These are phyloP conservation scores for Peromyscus melanophrys DNA, from an alignment of 2,797 vertebrate genomes.

Conservation along the genomic window DNA sequence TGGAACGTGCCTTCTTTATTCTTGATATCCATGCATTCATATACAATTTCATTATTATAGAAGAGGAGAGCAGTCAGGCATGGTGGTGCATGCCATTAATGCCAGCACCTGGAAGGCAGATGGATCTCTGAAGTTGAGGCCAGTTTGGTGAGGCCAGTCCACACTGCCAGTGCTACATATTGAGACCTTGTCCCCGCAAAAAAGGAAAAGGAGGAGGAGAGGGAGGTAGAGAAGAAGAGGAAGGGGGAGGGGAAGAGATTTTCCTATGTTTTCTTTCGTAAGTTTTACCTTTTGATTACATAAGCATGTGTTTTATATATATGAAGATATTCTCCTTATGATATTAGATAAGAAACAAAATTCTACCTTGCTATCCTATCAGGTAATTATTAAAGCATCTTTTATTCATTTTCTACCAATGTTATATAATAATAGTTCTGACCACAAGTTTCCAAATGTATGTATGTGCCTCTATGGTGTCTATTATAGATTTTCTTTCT, in stretches of 20 bases:
- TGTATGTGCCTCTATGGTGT: neutral
- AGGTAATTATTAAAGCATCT: neutral
- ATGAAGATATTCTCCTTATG: slow-evolving; percentile 36
- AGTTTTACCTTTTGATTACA: slow-evolving; percentile 57
- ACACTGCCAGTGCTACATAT: neutral
- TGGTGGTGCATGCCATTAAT: neutral
- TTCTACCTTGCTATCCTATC: neutral
- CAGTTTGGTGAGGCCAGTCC: neutral
- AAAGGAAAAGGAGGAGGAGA: too few relatives aligned
- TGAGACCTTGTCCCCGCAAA: neutral
- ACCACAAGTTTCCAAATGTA: neutral
- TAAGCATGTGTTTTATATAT: neutral
- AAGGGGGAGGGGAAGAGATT: neutral
- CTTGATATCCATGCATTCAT: neutral
- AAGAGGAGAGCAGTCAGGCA: neutral
- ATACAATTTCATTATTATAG: neutral
- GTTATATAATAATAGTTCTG: slow-evolving; percentile 7
- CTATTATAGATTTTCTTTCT: neutral
- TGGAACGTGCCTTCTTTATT: neutral
- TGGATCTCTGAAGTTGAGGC: neutral
- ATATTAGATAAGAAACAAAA: slow-evolving; percentile 48
- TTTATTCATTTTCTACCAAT: slow-evolving; percentile 28
- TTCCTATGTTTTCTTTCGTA: slow-evolving; percentile 42
- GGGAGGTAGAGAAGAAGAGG: too few relatives aligned
- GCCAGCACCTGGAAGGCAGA: neutral